Conservation (phyloP, 2,888 invertebrate species). For the Dicyrtoma fusca region DNA sequence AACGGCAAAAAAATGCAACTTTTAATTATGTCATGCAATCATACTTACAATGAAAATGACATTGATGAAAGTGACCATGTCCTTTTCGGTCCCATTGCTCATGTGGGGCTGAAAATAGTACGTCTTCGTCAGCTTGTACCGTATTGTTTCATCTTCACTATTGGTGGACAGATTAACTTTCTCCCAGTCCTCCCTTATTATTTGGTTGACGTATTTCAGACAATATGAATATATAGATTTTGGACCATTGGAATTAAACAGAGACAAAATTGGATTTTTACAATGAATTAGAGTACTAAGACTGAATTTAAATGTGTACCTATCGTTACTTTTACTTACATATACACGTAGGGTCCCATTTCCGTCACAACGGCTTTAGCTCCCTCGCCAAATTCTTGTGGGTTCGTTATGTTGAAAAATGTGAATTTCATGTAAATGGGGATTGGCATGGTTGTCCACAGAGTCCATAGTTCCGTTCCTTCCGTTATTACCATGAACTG, state of each 20-base stretch:
- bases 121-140: conserved; percentile 41
- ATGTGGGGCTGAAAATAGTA: conserved; percentile 44
- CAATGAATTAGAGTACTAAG: no score
- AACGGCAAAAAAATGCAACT: no score
- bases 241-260: no score
- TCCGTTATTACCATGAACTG: conserved; percentile 40
- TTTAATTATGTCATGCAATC: no score
- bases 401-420: conserved; percentile 25
- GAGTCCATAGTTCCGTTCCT: conserved; percentile 1
- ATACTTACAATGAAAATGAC: conserved; percentile 39
- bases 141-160: conserved; percentile 40
- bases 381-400: neutral
- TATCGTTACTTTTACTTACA: conserved; percentile 25
- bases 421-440: conserved; percentile 15
- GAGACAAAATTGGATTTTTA: no score
- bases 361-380: conserved; percentile 5
- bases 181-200: conserved; percentile 40
- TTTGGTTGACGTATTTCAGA: no score
- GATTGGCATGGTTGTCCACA: conserved; percentile 22
- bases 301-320: no score
- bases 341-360: conserved; percentile 14
- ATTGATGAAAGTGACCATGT: conserved; percentile 46
- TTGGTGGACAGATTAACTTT: conserved; percentile 43
- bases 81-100: conserved; percentile 41
- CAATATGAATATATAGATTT: no score